Conservation (phyloP, 2,113 vertebrate species). For the Pleuronectes platessa region DNA sequence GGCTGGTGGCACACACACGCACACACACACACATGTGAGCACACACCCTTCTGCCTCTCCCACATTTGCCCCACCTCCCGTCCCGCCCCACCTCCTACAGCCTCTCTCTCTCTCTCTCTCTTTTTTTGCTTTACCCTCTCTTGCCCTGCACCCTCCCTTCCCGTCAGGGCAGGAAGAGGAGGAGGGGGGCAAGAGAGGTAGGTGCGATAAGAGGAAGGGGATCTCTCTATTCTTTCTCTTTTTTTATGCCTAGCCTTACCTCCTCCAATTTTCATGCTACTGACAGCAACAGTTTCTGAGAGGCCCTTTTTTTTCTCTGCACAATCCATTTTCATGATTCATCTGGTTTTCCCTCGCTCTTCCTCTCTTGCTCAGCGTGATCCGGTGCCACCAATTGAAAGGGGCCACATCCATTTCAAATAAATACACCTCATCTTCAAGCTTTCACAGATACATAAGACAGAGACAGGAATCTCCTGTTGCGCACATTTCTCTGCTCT, state of each 20-base stretch:
- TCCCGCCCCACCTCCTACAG: slow-evolving; percentile 46
- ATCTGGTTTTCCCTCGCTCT: not conserved
- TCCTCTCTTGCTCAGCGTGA: slow-evolving; percentile 13
- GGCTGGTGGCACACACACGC: slow-evolving; percentile 55
- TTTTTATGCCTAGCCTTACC: not conserved
- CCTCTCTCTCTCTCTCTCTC: slow-evolving; percentile 20
- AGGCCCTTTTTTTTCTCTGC: slow-evolving; percentile 65
- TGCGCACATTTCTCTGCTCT: not conserved
- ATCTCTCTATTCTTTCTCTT: slow-evolving; percentile 49
- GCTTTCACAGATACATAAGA: not conserved
- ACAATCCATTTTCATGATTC: not conserved
- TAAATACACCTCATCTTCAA: not conserved
- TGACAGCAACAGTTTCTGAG: slow-evolving; percentile 58
- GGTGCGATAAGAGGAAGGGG: slow-evolving; percentile 42
- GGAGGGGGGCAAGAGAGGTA: not conserved
- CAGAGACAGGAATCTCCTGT: not conserved
- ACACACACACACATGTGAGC: slow-evolving; percentile 46
- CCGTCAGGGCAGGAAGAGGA: slow-evolving; percentile 26
- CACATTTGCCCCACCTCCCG: slow-evolving; percentile 68
- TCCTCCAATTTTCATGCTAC: slow-evolving; percentile 41
- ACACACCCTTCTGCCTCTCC: slow-evolving; percentile 81
- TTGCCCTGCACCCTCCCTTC: slow-evolving; percentile 37
- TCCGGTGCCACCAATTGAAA: slow-evolving; percentile 29
- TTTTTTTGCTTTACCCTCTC: not conserved
- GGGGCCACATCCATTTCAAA: slow-evolving; percentile 47